These are phyloP conservation scores for Hirtodrosophila cameraria DNA, from an alignment of 2,888 invertebrate species.

Conservation along the genomic window DNA sequence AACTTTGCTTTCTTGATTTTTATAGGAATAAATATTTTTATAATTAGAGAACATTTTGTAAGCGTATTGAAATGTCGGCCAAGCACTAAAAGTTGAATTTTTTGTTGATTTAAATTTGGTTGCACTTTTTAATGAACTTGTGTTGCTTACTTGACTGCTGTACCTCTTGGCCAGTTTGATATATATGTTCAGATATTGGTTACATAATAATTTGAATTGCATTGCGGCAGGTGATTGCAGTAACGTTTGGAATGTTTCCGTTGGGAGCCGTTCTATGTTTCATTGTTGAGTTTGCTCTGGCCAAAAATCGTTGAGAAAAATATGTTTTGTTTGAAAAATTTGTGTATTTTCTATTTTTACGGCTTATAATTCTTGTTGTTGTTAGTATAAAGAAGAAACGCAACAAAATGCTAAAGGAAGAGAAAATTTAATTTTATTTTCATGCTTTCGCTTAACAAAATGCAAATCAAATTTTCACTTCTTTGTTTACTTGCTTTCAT, in stretches of 20 bases:
- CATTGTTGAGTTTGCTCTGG: constrained; percentile 7
- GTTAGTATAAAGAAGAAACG: neutral
- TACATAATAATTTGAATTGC: constrained; percentile 48
- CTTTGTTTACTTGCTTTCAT: constrained; percentile 54
- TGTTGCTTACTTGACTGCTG: constrained; percentile 2
- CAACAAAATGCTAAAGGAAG: constrained; percentile 1
- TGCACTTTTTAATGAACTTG: constrained; percentile 45
- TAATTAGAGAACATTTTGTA: no score
- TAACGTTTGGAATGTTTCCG: neutral
- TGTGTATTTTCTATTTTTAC: constrained; percentile 8
- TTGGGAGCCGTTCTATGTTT: neutral
- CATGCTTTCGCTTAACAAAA: constrained; percentile 40
- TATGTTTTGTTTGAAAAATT: constrained; percentile 9
- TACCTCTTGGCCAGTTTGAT: neutral
- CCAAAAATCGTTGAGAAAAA: neutral
- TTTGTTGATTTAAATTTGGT: constrained; percentile 13
- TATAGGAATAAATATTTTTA: no score
- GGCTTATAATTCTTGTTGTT: neutral
- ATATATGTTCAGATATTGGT: constrained; percentile 33
- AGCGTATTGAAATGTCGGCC: constrained; percentile 15
- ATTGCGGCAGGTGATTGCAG: constrained; percentile 30
- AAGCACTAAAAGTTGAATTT: neutral
- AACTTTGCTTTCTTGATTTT: no score
- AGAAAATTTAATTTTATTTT: constrained; percentile 55
- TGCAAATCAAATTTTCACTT: constrained; percentile 68